Evolutionary conservation across 2,797 vertebrate genomes (phyloP).

Genomic region (Ataeniobius toweri): DNA sequence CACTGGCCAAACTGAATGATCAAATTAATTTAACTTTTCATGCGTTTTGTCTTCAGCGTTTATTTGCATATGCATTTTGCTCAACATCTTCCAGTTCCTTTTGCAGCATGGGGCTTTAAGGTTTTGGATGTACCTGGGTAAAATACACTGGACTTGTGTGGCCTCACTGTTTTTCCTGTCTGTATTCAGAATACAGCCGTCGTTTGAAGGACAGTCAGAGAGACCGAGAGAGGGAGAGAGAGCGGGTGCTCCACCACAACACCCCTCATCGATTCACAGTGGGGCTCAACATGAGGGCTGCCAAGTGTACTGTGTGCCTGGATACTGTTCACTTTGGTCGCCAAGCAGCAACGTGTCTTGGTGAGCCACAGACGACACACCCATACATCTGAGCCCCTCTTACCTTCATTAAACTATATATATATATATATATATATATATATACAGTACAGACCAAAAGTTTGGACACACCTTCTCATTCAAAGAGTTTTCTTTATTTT

Average conservation of each 20-base stretch:
- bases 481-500: too few relatives aligned
- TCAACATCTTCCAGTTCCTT: slow-evolving; percentile 50
- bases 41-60: slow-evolving; percentile 40
- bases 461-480: too few relatives aligned
- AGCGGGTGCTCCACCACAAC: slow-evolving; percentile 83
- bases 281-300: slow-evolving; percentile 97
- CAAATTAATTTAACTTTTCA: slow-evolving; percentile 30
- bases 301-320: slow-evolving; percentile 96
- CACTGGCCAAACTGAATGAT: slow-evolving; percentile 37
- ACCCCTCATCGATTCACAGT: slow-evolving; percentile 95
- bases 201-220: slow-evolving; percentile 92
- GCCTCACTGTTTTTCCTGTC: slow-evolving; percentile 52
- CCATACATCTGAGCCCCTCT: not conserved
- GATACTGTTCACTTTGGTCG: slow-evolving; percentile 98
- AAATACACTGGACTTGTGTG: slow-evolving; percentile 6
- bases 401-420: not conserved
- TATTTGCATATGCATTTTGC: slow-evolving; percentile 57
- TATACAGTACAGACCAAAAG: too few relatives aligned
- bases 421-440: too few relatives aligned
- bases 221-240: slow-evolving; percentile 75
- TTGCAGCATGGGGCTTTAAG: slow-evolving; percentile 55
- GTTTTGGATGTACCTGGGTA: slow-evolving; percentile 23
- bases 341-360: slow-evolving; percentile 95
- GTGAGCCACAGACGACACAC: slow-evolving; percentile 74
- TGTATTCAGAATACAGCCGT: slow-evolving; percentile 89